Conservation (phyloP, 2,888 invertebrate species). For the Noctua fimbriata region DNA sequence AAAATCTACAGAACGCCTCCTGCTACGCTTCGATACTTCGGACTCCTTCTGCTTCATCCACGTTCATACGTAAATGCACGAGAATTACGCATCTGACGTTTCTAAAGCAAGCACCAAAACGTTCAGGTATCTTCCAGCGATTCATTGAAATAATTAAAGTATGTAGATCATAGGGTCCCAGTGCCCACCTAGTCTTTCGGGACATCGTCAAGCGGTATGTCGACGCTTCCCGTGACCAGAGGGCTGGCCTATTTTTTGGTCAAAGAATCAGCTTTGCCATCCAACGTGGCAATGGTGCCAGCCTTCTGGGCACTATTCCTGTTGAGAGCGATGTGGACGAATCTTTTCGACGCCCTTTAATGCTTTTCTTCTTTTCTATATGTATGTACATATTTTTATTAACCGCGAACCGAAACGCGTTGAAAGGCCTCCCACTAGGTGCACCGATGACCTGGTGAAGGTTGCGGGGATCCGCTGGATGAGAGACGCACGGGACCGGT, state of each 20-base stretch:
- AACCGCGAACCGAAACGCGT: no score
- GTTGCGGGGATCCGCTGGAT: no score
- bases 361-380: not conserved
- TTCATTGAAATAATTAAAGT: not conserved
- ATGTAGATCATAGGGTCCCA: not conserved
- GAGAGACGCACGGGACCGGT: no score
- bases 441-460: no score
- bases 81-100: not conserved
- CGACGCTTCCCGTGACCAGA: no score
- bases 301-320: not conserved
- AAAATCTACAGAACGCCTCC: not conserved
- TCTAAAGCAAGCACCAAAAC: not conserved
- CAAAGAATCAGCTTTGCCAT: not conserved
- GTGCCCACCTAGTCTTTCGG: no score
- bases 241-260: no score
- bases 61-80: no score
- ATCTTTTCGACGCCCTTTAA: not conserved
- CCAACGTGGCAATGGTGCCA: no score
- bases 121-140: not conserved
- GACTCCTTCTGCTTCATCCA: not conserved
- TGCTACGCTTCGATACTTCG: not conserved
- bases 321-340: not conserved
- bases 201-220: no score
- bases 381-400: not conserved
- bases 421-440: no score